phyloP scores from a whole-genome alignment of 2,113 vertebrate species.

The Phycodurus eques region DNA sequence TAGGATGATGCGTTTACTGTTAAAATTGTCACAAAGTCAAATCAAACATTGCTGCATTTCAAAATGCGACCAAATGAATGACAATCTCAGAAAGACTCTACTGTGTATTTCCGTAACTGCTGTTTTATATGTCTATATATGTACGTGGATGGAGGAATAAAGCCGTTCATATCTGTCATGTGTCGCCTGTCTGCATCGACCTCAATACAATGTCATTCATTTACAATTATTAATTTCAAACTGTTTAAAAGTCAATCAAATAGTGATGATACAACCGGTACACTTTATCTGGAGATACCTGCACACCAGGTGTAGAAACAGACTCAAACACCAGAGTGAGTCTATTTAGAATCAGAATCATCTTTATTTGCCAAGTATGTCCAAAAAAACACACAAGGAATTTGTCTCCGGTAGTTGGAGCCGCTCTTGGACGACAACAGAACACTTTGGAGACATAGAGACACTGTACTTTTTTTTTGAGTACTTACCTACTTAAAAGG shows the following conservation, averaged over 20 bases:
- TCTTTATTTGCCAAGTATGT: no score
- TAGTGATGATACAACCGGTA: no score
- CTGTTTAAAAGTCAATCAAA: background rate
- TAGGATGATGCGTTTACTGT: background rate
- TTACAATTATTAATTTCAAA: background rate
- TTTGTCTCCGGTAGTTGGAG: no score
- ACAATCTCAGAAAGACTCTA: background rate
- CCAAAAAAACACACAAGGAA: no score
- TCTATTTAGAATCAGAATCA: no score
- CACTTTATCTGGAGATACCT: no score
- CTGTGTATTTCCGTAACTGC: slow-evolving; percentile 41
- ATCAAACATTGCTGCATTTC: background rate
- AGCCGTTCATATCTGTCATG: slow-evolving; percentile 11
- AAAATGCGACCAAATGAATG: background rate
- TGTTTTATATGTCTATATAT: slow-evolving; percentile 44
- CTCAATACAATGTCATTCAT: background rate
- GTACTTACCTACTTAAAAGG: no score
- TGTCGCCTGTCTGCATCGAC: background rate
- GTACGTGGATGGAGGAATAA: slow-evolving; percentile 48
- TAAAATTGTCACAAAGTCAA: background rate
- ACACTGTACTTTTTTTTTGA: no score
- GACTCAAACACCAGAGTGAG: no score
- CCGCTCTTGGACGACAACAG: no score
- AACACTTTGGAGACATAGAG: no score
- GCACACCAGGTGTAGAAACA: no score